Base-by-base conservation (phyloP, 2,888 invertebrate genomes). In the Ligdia adustata region DNA sequence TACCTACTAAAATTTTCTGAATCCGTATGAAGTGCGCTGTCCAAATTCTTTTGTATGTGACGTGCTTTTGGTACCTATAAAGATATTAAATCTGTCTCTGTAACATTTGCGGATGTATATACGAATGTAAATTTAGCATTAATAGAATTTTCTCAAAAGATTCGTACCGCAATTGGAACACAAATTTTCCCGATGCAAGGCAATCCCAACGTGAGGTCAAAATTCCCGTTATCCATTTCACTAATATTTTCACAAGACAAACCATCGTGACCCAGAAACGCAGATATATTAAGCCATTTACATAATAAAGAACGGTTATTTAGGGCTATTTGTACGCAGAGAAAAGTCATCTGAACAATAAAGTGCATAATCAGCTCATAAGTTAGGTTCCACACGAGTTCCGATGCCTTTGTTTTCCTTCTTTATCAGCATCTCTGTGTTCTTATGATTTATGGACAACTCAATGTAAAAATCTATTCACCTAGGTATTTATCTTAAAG, bases 301-400 rank as follows among this genome's bases (percentile, higher is more conserved):
- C 79, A 79, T 82, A 75, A 77, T 71, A 75, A 62, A 69, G 64
- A 68, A 56, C 58, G 64, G 60, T 64, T 69, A 70, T 82, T 80
- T 69, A 62, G 66, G 69, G 70, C 68, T 64, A 82, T 83, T 79
- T 74, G 76, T 82, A 82, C 64, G 75, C 78, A 68, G 62, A 62
- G 69, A 75, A 64, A 69, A 73, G 70, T 67, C 64, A 69, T 69
- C 64, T 62, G 64, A 66, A 79, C 75, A 78, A 77, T 75, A 78
- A 78, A 73, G 66, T 70, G 67, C 71, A 81, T 83, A 86, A 82
- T 79, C 69, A 66, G 61, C 64, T 62, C 79, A 62, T 81, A 82
- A 75, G 64, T 81, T 77, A 77, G 57, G 64, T 38, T 46, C 45
- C 27, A 52, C 29, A 32, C 42, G 46, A 47, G 29, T 44, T 37